A percentile compares a stretch with the other conserved stretches of the same genome.
Evolutionary conservation across 2,888 invertebrate species (phyloP).

Genomic region (Smittia sp.): DNA sequence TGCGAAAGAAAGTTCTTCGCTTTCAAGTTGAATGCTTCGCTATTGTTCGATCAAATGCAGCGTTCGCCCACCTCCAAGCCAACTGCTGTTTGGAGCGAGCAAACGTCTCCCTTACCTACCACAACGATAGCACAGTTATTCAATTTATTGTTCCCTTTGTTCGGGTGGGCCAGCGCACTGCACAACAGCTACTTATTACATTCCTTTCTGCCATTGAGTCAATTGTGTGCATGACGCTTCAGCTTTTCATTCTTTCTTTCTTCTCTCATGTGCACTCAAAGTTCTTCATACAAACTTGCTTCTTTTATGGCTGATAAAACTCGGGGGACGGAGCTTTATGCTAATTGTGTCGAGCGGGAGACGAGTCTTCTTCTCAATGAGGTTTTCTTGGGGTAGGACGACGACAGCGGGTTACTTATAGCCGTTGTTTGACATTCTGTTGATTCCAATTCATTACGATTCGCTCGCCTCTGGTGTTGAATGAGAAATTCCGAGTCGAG

Average conservation of each 20-base stretch:
- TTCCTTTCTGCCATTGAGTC: background rate
- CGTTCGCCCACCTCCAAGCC: background rate
- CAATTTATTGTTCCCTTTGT: slow-evolving; percentile 34
- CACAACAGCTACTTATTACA: background rate
- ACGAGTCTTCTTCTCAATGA: too few species aligned
- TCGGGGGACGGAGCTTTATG: too few species aligned
- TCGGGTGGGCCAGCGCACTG: background rate
- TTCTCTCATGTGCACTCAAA: too few species aligned
- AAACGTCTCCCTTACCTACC: slow-evolving; percentile 39
- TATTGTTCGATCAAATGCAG: background rate
- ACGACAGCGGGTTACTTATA: too few species aligned
- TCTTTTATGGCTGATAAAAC: too few species aligned
- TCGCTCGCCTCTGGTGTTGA: background rate
- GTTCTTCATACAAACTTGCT: too few species aligned
- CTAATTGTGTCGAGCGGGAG: too few species aligned
- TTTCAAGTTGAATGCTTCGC: background rate
- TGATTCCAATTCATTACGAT: background rate
- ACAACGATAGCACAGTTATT: slow-evolving; percentile 13
- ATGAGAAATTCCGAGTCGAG: background rate
- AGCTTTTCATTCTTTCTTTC: too few species aligned
- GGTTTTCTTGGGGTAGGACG: too few species aligned
- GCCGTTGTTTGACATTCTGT: background rate
- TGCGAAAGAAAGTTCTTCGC: slow-evolving; percentile 25
- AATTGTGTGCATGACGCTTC: too few species aligned
- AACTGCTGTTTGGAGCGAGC: background rate